Conservation (phyloP, 2,113 vertebrate species). For the Lota lota region DNA sequence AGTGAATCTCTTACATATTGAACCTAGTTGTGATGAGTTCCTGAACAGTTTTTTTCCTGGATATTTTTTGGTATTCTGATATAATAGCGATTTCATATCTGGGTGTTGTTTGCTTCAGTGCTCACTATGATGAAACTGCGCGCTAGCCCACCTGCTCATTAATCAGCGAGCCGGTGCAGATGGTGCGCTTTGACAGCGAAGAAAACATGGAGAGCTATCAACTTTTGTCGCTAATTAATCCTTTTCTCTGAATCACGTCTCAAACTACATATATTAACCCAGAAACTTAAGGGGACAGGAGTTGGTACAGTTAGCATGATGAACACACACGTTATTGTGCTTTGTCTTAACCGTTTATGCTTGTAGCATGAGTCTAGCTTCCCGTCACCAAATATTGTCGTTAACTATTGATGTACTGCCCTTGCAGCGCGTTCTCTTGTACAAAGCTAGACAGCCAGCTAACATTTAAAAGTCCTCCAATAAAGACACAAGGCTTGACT, state of each 20-base stretch:
- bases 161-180: conserved; percentile 65
- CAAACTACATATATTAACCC: conserved; percentile 57
- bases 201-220: conserved; percentile 60
- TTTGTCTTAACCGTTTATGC: too few species aligned
- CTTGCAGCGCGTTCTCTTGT: too few species aligned
- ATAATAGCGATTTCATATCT: conserved; percentile 26
- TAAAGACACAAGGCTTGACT: too few species aligned
- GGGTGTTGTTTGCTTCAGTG: conserved; percentile 44
- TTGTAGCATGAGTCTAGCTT: too few species aligned
- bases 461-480: too few species aligned
- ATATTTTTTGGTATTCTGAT: conserved; percentile 16
- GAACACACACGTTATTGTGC: too few species aligned
- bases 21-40: too few species aligned
- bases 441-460: too few species aligned
- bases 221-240: conserved; percentile 64
- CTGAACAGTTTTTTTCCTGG: background rate
- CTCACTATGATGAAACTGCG: conserved; percentile 56
- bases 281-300: conserved; percentile 30
- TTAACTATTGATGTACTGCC: too few species aligned
- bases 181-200: conserved; percentile 65
- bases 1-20: too few species aligned
- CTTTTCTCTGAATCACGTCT: conserved; percentile 52
- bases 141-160: conserved; percentile 68
- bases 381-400: too few species aligned
- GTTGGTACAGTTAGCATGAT: too few species aligned